These are phyloP conservation scores for Caenorhabditis sp. DNA, from an alignment of 2,888 invertebrate species.

Conservation along the genomic window DNA sequence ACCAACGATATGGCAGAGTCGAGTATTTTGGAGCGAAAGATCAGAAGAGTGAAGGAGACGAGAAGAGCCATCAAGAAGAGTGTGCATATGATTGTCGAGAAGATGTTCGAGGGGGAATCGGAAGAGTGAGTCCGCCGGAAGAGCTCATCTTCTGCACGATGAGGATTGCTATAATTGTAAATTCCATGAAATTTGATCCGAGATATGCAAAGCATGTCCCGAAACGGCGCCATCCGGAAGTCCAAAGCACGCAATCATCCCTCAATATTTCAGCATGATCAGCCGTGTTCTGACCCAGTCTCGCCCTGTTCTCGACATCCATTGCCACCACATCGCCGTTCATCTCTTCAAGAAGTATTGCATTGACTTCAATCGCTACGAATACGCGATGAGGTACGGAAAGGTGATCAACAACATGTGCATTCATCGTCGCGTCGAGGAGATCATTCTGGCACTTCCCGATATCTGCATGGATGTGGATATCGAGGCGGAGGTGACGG, in stretches of 20 bases:
- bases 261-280: slow-evolving; percentile 33
- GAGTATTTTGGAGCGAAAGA: slow-evolving; percentile 28
- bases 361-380: slow-evolving; percentile 84
- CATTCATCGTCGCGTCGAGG: slow-evolving; percentile 67
- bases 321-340: slow-evolving; percentile 83
- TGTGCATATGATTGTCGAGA: slow-evolving; percentile 57
- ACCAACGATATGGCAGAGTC: slow-evolving; percentile 9
- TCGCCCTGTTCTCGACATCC: slow-evolving; percentile 74
- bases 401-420: slow-evolving; percentile 84
- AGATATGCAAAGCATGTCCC: background rate
- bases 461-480: slow-evolving; percentile 69
- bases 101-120: slow-evolving; percentile 51
- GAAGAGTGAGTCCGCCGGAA: slow-evolving; percentile 61
- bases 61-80: slow-evolving; percentile 55
- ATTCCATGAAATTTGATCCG: background rate
- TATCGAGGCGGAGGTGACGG: slow-evolving; percentile 41
- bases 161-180: background rate
- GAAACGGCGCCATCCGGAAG: no score
- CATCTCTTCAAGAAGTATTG: slow-evolving; percentile 82
- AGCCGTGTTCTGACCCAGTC: slow-evolving; percentile 68
- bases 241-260: background rate
- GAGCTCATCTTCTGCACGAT: no score
- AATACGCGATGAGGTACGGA: slow-evolving; percentile 84
- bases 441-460: slow-evolving; percentile 62
- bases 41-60: slow-evolving; percentile 34